Conservation (phyloP, 1,140 invertebrate genomes). For the Calliopsis andreniformis region DNA sequence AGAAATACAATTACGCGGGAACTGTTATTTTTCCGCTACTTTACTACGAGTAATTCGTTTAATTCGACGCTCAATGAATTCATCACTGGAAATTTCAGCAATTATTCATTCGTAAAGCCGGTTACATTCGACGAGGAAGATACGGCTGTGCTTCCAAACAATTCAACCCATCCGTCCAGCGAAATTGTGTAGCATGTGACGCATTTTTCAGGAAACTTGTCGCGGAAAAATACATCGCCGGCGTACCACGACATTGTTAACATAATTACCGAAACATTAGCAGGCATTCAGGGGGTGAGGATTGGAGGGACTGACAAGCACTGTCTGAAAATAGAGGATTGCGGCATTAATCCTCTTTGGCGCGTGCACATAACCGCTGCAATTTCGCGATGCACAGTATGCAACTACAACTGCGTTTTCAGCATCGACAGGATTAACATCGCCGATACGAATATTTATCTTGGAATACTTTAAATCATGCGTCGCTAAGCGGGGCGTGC, state of each 20-base stretch:
- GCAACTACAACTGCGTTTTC: conserved; percentile 14
- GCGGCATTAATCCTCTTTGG: conserved; percentile 32
- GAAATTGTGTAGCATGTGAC: neutral
- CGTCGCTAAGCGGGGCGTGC: neutral
- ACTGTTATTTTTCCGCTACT: neutral
- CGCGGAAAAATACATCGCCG: no score
- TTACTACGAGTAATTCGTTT: neutral
- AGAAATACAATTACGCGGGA: neutral
- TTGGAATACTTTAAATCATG: neutral
- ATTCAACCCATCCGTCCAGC: neutral
- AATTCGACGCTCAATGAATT: neutral
- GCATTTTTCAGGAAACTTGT: neutral
- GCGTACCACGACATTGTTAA: conserved; percentile 1
- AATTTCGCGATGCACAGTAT: neutral
- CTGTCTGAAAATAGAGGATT: neutral
- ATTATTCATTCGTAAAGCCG: neutral
- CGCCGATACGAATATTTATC: neutral
- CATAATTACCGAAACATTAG: conserved; percentile 27
- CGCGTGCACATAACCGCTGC: neutral
- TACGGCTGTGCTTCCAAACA: neutral
- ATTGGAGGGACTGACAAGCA: neutral
- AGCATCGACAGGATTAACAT: neutral
- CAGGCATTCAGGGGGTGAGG: neutral
- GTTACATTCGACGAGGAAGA: neutral
- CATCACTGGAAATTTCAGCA: neutral